phyloP scores from a whole-genome alignment of 1,140 invertebrate genomes.

The Papilio glaucus region DNA sequence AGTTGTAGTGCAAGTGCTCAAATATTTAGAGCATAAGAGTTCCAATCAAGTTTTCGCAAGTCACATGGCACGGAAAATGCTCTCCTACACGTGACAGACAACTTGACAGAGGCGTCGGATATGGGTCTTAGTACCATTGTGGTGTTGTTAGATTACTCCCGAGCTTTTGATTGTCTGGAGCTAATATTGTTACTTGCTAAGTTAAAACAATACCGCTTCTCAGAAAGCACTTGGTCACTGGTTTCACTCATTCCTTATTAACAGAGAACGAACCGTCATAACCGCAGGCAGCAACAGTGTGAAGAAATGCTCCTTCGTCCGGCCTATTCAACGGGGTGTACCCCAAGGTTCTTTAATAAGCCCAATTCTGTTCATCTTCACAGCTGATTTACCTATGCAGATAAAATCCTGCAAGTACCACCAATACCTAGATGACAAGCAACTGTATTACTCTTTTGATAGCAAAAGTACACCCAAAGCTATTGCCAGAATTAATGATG shows the following conservation, averaged over 20 bases:
- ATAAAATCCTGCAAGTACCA: not conserved
- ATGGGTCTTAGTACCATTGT: too few relatives aligned
- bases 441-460: not conserved
- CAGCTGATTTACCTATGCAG: too few relatives aligned
- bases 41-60: not conserved
- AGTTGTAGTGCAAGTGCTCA: not conserved
- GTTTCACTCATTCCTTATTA: slow-evolving; percentile 2
- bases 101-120: not conserved
- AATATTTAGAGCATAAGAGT: not conserved
- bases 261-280: slow-evolving; percentile 17
- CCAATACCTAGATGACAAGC: not conserved
- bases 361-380: too few relatives aligned
- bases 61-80: not conserved
- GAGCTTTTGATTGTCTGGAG: slow-evolving; percentile 26
- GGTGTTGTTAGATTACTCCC: slow-evolving; percentile 25
- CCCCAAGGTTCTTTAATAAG: too few relatives aligned
- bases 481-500: not conserved
- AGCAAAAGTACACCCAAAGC: not conserved
- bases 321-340: not conserved
- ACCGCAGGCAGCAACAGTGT: not conserved
- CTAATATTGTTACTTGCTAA: slow-evolving; percentile 6
- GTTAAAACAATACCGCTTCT: slow-evolving; percentile 9
- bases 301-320: not conserved
- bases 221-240: slow-evolving; percentile 16
- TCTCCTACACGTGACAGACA: not conserved